These are phyloP conservation scores for Micromys minutus DNA, from an alignment of 2,113 vertebrate genomes.

Conservation along the genomic window DNA sequence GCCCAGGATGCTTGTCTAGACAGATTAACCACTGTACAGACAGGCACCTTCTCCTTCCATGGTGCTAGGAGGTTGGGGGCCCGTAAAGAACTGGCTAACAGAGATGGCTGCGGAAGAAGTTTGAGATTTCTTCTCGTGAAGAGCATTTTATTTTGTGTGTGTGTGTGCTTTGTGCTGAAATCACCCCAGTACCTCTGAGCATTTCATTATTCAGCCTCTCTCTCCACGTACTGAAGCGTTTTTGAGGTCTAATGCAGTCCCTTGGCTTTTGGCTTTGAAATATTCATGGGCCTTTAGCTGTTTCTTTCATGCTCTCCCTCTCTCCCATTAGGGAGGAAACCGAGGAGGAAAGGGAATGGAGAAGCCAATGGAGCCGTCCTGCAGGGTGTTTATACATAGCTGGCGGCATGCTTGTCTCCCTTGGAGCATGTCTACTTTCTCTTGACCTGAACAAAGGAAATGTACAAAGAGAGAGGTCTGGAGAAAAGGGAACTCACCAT, in stretches of 20 bases:
- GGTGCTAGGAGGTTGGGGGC: neutral
- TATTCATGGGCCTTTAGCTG: conserved; percentile 85
- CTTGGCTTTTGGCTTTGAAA: conserved; percentile 84
- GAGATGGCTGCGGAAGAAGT: neutral
- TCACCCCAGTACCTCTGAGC: conserved; percentile 47
- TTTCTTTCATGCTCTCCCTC: conserved; percentile 79
- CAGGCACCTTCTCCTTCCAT: neutral
- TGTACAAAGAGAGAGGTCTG: conserved; percentile 10
- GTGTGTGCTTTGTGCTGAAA: conserved; percentile 65
- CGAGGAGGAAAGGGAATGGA: conserved; percentile 56
- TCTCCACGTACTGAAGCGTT: conserved; percentile 78
- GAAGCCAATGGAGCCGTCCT: neutral
- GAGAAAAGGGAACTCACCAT: neutral
- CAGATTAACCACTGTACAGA: neutral
- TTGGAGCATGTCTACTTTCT: neutral
- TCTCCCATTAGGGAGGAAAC: conserved; percentile 79
- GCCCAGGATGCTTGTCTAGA: neutral
- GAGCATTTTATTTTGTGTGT: conserved; percentile 63
- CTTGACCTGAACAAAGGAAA: neutral
- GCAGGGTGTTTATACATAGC: neutral
- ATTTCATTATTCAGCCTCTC: conserved; percentile 75
- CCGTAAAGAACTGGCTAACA: neutral
- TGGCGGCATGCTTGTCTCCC: neutral
- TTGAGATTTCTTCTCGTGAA: neutral
- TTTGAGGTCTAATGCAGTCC: conserved; percentile 84